These are phyloP conservation scores for Saccopteryx leptura DNA, from an alignment of 2,113 vertebrate genomes.

Conservation along the genomic window DNA sequence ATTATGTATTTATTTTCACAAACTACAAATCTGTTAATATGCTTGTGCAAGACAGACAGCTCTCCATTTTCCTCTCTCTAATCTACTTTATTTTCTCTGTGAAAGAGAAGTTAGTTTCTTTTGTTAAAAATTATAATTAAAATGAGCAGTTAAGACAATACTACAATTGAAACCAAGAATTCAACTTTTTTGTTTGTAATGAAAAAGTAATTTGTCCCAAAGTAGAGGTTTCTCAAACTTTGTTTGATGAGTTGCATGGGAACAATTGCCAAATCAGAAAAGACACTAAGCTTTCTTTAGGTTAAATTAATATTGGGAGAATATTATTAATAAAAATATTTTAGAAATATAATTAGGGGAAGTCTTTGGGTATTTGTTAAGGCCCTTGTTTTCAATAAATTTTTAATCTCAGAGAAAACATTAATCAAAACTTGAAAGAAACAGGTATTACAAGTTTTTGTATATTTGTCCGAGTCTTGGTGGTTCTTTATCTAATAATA, in stretches of 20 bases:
- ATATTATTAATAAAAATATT: slow-evolving; percentile 49
- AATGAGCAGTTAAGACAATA: background rate
- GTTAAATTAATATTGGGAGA: slow-evolving; percentile 16
- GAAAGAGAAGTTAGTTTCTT: background rate
- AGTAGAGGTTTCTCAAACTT: background rate
- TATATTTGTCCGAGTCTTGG: background rate
- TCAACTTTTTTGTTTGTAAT: background rate
- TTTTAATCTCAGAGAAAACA: slow-evolving; percentile 49
- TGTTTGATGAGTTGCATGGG: background rate
- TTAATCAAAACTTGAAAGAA: slow-evolving; percentile 28
- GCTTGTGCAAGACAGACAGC: background rate
- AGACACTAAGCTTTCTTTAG: background rate
- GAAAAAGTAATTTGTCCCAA: background rate
- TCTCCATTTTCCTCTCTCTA: background rate
- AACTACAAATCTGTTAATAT: background rate
- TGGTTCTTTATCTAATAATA: slow-evolving; percentile 17
- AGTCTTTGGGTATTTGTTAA: slow-evolving; percentile 34
- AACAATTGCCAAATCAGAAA: slow-evolving; percentile 34
- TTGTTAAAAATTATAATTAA: background rate
- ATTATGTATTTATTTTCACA: background rate
- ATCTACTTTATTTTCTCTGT: background rate
- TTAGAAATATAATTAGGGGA: background rate
- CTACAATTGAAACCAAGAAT: background rate
- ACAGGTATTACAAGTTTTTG: background rate
- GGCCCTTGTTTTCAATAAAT: slow-evolving; percentile 5